Evolutionary conservation across 2,113 vertebrate genomes (phyloP), one percentile per base, ranked within the genome.

Genomic region (Actenoides hombroni): DNA sequence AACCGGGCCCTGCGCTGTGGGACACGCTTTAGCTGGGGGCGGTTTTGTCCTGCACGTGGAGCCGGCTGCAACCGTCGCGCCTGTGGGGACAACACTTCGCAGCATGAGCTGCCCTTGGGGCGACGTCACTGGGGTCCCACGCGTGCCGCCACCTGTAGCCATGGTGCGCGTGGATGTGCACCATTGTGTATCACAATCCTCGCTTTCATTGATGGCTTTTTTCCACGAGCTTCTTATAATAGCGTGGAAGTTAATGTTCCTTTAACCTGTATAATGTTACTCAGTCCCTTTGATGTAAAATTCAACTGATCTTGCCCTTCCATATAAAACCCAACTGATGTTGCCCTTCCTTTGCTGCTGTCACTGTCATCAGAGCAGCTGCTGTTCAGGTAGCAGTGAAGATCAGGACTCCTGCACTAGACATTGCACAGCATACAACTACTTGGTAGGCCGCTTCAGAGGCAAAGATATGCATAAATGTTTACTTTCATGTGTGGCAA

Each of bases 41-140:
- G 17, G 17, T 15, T 26, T 8, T 13, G 14, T 9, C 31, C 35
- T 2, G 0, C 11, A 6, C 21, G 11, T 5, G 25, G 31, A 37
- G 26, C 37, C 18, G 12, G 5, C 70, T 1, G 2, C 5, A 2
- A 10, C 9, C 2, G 7, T 5, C 35, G 21, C 7, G 21, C 7
- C 0, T 9, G 44, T 3, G 42, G n/a, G 51, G 40, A 16, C 61
- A 2, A 0, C 9, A 0, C 44, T 25, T 3, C 0, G 42, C 5
- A 0, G 29, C 3, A 39, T 25, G 2, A 42, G 31, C 42, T 8
- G 44, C 23, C 2, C 23, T 3, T 2, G 39, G 46, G 19, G 2
- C 8, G 64, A 2, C 4, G 35, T 26, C 46, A 0, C 16, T 5
- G 5, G 18, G 2, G 2, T 13, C 61, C 56, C n/a, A 0, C 0